phyloP scores from a whole-genome alignment of 2,797 vertebrate species.

The Linurgus olivaceus region DNA sequence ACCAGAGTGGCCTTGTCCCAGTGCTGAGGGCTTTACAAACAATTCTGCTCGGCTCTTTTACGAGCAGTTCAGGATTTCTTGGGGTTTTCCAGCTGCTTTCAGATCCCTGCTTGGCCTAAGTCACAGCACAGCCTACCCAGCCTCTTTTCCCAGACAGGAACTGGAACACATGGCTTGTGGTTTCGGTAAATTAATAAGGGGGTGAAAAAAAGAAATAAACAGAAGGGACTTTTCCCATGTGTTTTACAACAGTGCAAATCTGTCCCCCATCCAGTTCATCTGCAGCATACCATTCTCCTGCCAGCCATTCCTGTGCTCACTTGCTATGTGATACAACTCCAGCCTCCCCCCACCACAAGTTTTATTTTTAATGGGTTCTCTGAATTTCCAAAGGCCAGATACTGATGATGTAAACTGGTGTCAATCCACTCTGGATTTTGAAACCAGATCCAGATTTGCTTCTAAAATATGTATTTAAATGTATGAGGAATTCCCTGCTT shows the following conservation, averaged over 20 bases:
- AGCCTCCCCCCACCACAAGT: neutral
- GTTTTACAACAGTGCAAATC: constrained; percentile 52
- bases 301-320: neutral
- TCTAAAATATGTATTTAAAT: neutral
- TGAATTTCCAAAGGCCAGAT: neutral
- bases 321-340: neutral
- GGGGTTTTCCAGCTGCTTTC: constrained; percentile 67
- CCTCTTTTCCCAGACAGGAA: constrained; percentile 68
- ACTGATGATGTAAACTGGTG: neutral
- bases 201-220: constrained; percentile 35
- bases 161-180: constrained; percentile 60
- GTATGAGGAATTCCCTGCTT: neutral
- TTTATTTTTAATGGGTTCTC: neutral
- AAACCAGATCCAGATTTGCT: neutral
- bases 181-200: constrained; percentile 70
- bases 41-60: constrained; percentile 45
- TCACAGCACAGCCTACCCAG: constrained; percentile 11
- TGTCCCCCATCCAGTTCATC: constrained; percentile 62
- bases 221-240: constrained; percentile 64
- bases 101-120: neutral
- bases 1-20: neutral
- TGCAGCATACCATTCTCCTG: constrained; percentile 7
- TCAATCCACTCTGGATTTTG: neutral
- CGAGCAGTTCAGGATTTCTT: constrained; percentile 62
- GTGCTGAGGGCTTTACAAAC: constrained; percentile 40